Conservation (phyloP, 1,140 invertebrate species). For the Streblospio benedicti region DNA sequence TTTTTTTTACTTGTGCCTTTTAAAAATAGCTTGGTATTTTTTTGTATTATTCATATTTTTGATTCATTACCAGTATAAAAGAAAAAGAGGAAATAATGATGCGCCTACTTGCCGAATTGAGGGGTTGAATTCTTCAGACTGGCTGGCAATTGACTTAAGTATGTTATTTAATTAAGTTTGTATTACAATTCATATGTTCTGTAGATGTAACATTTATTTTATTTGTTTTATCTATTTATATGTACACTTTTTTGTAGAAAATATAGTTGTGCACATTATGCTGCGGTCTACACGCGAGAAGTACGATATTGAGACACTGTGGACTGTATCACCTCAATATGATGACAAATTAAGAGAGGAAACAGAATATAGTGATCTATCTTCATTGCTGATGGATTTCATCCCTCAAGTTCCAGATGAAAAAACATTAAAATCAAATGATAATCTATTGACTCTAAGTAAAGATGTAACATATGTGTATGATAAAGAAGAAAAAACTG, state of each 20-base stretch:
- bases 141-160: conserved; percentile 87
- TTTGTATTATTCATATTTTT: background rate
- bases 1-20: background rate
- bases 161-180: too few relatives aligned
- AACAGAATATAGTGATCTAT: too few relatives aligned
- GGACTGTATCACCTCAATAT: conserved; percentile 73
- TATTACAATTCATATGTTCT: too few relatives aligned
- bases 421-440: too few relatives aligned
- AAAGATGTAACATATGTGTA: too few relatives aligned
- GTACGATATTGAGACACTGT: conserved; percentile 84
- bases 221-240: too few relatives aligned
- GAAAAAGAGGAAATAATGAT: conserved; percentile 53
- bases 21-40: conserved; percentile 1
- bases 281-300: conserved; percentile 56
- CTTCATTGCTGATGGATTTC: too few relatives aligned
- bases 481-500: too few relatives aligned
- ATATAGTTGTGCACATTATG: conserved; percentile 86
- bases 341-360: too few relatives aligned
- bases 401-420: too few relatives aligned
- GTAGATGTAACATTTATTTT: too few relatives aligned
- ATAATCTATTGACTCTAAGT: too few relatives aligned
- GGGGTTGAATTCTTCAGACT: conserved; percentile 65
- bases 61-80: conserved; percentile 37
- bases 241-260: conserved; percentile 53
- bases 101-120: conserved; percentile 61